Base-by-base conservation (phyloP, 2,797 vertebrate genomes). In the Harpagifer antarcticus region DNA sequence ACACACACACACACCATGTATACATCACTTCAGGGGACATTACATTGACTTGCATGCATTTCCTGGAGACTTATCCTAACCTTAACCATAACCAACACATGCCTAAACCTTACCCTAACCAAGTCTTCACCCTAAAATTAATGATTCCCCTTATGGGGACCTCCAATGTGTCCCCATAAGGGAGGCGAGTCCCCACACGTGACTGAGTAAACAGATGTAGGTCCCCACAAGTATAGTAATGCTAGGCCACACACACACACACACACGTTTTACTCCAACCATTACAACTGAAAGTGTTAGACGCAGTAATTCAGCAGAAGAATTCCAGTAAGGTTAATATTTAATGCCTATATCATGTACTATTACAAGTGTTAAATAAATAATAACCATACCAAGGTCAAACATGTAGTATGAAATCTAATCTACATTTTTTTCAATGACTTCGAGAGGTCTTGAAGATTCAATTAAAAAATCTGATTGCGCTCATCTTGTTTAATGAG, bases 211-310 rank as follows among this genome's bases (percentile, higher is more conserved):
- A n/a, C n/a, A n/a, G n/a, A n/a, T n/a, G n/a, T n/a, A n/a, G n/a
- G n/a, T n/a, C n/a, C n/a, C n/a, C n/a, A n/a, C n/a, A n/a, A n/a
- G n/a, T n/a, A n/a, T n/a, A n/a, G n/a, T n/a, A n/a, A n/a, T n/a
- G n/a, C n/a, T n/a, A n/a, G n/a, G n/a, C n/a, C n/a, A 63, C 50
- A 55, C 50, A 76, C 31, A 65, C 50, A 76, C 31, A 65, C 3
- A 9, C 47, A 65, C 42, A 67, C 4, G 15, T 72, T 49, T 61
- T 8, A 53, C 17, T 53, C 15, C 16, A 37, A 11, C 12, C 2
- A 62, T 54, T 43, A 48, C 16, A 56, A 27, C 31, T 52, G 11
- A 44, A 48, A 40, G n/a, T 2, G 0, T 2, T 27, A 27, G 0
- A 43, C 57, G 54, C 3, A 49, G n/a, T 37, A 19, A 63, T 70